Evolutionary conservation across 2,797 vertebrate genomes (phyloP).

Genomic region (Sylvilagus floridanus): DNA sequence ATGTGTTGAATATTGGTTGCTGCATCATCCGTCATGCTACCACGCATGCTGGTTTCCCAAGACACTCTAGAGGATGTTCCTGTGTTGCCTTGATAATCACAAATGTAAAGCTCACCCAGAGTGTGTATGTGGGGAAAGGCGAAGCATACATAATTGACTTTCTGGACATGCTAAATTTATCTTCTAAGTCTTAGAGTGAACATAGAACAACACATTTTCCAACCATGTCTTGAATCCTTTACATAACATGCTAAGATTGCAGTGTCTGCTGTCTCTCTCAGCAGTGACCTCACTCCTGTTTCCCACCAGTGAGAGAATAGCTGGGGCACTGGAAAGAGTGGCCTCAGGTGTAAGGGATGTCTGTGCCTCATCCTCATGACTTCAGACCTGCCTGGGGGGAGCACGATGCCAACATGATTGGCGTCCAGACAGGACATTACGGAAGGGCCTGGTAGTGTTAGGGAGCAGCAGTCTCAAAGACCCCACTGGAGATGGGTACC

Average conservation of each 20-base stretch:
- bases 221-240: not conserved
- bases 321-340: not conserved
- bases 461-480: not conserved
- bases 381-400: not conserved
- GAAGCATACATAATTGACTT: not conserved
- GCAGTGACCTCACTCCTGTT: not conserved
- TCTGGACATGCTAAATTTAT: not conserved
- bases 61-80: not conserved
- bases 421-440: not conserved
- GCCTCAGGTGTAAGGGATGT: not conserved
- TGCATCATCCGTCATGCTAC: not conserved
- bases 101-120: not conserved
- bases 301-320: not conserved
- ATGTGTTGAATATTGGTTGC: conserved; percentile 18
- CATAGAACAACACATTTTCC: not conserved
- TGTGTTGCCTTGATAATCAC: not conserved
- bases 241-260: not conserved
- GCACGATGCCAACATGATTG: not conserved
- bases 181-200: not conserved
- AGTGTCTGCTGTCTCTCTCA: not conserved
- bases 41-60: not conserved
- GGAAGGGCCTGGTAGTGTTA: not conserved
- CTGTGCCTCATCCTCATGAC: not conserved
- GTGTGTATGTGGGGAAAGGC: not conserved
- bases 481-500: not conserved